These are phyloP conservation scores for Protonemura montana DNA, from an alignment of 2,888 invertebrate species.

Conservation along the genomic window DNA sequence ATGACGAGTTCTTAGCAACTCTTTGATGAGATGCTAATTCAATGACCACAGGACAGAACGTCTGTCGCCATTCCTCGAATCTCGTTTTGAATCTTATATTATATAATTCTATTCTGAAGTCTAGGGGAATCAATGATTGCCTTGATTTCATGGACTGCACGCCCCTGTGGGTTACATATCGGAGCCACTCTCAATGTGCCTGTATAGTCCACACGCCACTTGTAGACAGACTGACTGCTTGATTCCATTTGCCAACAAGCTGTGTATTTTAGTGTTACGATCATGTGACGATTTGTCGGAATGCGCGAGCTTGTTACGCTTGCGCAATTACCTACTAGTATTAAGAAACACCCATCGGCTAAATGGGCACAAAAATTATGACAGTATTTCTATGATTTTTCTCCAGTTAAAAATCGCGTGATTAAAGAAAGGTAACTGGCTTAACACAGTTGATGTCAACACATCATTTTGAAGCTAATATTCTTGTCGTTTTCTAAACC, in stretches of 20 bases:
- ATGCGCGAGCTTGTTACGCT: constrained; percentile 1
- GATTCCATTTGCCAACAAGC: constrained; percentile 19
- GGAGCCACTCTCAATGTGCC: not conserved
- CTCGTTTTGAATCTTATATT: too few species aligned
- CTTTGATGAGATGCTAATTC: too few species aligned
- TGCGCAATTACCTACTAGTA: not conserved
- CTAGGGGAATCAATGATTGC: too few species aligned
- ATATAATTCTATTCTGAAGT: too few species aligned
- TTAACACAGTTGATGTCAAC: not conserved
- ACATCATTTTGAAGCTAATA: not conserved
- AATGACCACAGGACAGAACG: too few species aligned
- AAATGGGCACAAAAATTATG: not conserved
- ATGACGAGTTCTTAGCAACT: too few species aligned
- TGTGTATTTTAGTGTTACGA: constrained; percentile 31
- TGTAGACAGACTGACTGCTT: not conserved
- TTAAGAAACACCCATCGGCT: not conserved
- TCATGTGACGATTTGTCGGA: constrained; percentile 23
- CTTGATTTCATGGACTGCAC: too few species aligned
- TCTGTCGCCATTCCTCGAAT: too few species aligned
- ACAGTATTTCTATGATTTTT: not conserved
- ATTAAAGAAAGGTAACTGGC: not conserved
- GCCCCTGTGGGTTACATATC: too few species aligned
- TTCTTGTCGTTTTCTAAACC: not conserved
- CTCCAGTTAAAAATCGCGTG: not conserved
- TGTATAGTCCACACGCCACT: not conserved